Evolutionary conservation across 2,113 vertebrate genomes (phyloP), one percentile per base, ranked within the genome.

Genomic region (Atractosteus spatula): DNA sequence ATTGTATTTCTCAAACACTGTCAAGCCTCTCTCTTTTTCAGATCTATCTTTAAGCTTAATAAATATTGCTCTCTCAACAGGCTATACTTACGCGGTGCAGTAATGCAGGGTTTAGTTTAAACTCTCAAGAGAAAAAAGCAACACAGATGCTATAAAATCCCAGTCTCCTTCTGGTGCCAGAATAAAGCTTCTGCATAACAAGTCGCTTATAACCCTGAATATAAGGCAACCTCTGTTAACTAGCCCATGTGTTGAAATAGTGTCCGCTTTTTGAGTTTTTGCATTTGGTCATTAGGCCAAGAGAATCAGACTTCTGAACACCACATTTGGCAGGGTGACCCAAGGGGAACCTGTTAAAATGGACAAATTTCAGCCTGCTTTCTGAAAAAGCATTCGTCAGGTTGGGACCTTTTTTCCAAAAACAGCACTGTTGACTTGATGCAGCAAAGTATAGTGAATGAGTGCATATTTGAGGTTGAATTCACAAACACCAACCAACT

Each of bases 161-260:
- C 69, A 47, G 11, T 6, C 13, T 56, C 47, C 41, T 62, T 62
- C 43, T 16, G 14, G 17, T 29, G 47, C 45, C 67, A 68, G 14
- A 41, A 16, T 55, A 16, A 55, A 54, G 17, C 67, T 44, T 69
- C 64, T 29, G 62, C 62, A 65, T 41, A 41, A 65, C 8, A 41
- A 47, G 44, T 66, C 56, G 57, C 69, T 66, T 61, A 47, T 73
- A 70, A 17, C 41, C 62, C 51, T 70, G 47, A 56, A 59, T 17
- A 82, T 57, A 81, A 81, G 73, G 56, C 77, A 69, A 74, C 44
- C 62, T 82, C 77, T 84, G 77, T 82, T 81, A 70, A 63, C 70
- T 57, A 78, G 72, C 47, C 76, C 64, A 73, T 57, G 70, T 77
- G 71, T 75, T 57, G 70, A 55, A n/a, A 59, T 62, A 16, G 16